Evolutionary conservation across 2,113 vertebrate genomes (phyloP).

Genomic region (Antechinus stuartii): DNA sequence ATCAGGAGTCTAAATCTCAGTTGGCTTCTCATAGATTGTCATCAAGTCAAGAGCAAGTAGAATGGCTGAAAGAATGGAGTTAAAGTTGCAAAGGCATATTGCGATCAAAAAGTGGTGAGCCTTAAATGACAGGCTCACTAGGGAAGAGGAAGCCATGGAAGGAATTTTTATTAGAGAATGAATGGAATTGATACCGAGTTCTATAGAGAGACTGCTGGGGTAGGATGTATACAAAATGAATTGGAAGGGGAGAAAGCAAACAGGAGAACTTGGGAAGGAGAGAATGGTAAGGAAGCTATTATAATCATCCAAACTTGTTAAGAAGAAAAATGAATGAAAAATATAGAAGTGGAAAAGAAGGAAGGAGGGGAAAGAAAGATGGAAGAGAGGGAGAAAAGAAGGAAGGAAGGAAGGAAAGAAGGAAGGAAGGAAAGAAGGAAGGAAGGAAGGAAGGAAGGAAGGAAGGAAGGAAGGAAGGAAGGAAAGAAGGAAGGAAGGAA

Average conservation of each 20-base stretch:
- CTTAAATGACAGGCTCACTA: background rate
- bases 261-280: background rate
- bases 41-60: background rate
- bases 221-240: background rate
- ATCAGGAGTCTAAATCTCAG: background rate
- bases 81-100: background rate
- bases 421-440: no score
- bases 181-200: background rate
- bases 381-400: background rate
- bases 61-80: background rate
- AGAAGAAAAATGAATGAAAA: background rate
- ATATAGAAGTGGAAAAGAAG: background rate
- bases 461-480: no score
- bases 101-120: background rate
- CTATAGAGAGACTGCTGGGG: background rate
- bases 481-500: rapidly evolving
- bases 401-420: no score
- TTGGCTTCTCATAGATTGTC: rapidly evolving
- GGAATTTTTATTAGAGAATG: background rate
- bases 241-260: background rate
- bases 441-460: rapidly evolving
- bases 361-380: no score
- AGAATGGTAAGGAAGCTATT: background rate
- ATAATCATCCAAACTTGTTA: background rate
- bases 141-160: background rate